Evolutionary conservation across 2,113 vertebrate species (phyloP).

Genomic region (Neomonachus schauinslandi): DNA sequence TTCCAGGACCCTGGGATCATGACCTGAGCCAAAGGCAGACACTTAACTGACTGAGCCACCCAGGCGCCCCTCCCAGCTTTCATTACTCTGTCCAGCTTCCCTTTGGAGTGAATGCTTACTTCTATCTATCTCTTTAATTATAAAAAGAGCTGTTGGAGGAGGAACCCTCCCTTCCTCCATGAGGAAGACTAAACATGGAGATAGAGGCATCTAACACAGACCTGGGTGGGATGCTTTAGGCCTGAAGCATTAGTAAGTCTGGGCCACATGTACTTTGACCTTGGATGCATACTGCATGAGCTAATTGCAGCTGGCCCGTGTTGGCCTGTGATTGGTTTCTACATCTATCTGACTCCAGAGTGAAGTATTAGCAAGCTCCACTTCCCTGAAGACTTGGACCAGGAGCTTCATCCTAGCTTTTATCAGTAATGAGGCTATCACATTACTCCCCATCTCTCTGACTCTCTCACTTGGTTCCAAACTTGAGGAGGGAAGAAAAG

Average conservation of each 20-base stretch:
- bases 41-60: too few relatives aligned
- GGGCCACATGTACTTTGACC: background rate
- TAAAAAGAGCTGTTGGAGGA: background rate
- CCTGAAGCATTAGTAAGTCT: background rate
- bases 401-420: background rate
- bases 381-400: background rate
- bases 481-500: background rate
- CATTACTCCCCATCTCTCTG: background rate
- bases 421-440: background rate
- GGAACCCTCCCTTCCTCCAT: background rate
- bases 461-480: slow-evolving; percentile 26
- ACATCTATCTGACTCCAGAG: background rate
- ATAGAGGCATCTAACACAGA: background rate
- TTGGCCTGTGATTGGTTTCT: background rate
- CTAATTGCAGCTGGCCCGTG: background rate
- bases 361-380: slow-evolving; percentile 8
- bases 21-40: too few relatives aligned
- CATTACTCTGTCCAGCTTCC: background rate
- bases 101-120: background rate
- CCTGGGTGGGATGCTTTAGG: background rate
- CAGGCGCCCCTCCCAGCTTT: background rate
- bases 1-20: too few relatives aligned
- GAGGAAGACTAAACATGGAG: background rate
- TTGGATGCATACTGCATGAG: background rate
- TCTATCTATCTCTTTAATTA: slow-evolving; percentile 28